Evolutionary conservation across 2,113 vertebrate species (phyloP), one percentile per base, ranked within the genome.

Genomic region (Leuciscus idus): DNA sequence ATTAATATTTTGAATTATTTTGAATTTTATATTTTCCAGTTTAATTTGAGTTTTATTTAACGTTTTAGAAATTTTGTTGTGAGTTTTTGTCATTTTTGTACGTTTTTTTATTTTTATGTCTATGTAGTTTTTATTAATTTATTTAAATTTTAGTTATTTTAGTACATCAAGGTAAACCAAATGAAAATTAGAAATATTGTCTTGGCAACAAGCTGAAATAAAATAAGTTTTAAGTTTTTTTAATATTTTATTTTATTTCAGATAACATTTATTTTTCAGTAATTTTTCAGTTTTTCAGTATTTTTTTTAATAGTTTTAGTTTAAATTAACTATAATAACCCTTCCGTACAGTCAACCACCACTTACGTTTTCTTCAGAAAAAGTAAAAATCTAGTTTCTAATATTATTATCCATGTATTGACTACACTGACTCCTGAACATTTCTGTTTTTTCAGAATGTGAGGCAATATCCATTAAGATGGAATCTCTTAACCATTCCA

Each of bases 371-470:
- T 55, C 17, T 19, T 55, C 52, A 55, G 5, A 17, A 6, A 50
- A 55, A 55, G 52, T 55, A 55, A 19, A 55, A 55, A 55, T 21
- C 4, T 19, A 55, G 17, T 21, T 7, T 55, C 17, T 55, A 55
- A 6, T 0, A 21, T 39, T 11, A 17, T 13, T 1, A 80, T n/a
- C 9, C 21, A n/a, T 19, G 8, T 33, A n/a, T 3, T 3, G 4
- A 9, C 15, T n/a, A n/a, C 28, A 39, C 28, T 72, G 5, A 73
- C 2, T 33, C 33, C 8, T 39, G 2, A 43, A 57, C 11, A 4
- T 33, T 83, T 59, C 28, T 61, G 17, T 87, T 52, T 87, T 81
- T 85, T 26, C 89, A 95, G 93, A 89, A 91, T 90, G 89, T 90
- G 79, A 95, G 90, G 23, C 39, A 23, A n/a, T 36, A 30, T 17